These are phyloP conservation scores for Meloe dianella DNA, from an alignment of 2,888 invertebrate species.

Conservation along the genomic window DNA sequence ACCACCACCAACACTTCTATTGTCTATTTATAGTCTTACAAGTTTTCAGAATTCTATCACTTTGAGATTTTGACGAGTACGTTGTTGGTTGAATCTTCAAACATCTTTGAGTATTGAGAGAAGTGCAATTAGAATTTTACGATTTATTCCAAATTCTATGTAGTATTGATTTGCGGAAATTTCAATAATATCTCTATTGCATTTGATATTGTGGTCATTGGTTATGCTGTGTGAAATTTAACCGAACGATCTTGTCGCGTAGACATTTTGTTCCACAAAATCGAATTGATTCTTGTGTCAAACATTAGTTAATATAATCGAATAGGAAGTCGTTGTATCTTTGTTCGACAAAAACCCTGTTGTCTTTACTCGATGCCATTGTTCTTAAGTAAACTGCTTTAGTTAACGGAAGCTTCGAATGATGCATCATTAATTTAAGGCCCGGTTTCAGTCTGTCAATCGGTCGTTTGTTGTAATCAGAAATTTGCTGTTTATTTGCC, in stretches of 20 bases:
- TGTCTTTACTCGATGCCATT: slow-evolving; percentile 32
- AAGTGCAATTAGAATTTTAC: neutral
- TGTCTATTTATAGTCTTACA: neutral
- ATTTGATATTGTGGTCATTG: neutral
- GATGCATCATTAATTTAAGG: slow-evolving; percentile 41
- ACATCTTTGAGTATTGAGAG: neutral
- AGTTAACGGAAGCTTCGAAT: slow-evolving; percentile 35
- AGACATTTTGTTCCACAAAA: neutral
- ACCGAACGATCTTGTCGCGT: neutral
- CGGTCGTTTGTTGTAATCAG: slow-evolving; percentile 36
- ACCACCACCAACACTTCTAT: neutral
- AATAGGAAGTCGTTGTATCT: slow-evolving; percentile 34
- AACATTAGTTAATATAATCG: slow-evolving; percentile 27
- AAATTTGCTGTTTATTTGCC: neutral
- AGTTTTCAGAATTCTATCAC: too few species aligned
- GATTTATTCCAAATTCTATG: neutral
- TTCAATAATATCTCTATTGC: neutral
- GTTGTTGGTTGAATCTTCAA: neutral
- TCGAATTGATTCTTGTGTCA: slow-evolving; percentile 5
- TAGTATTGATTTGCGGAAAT: neutral
- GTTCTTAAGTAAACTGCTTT: slow-evolving; percentile 34
- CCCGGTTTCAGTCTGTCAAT: slow-evolving; percentile 37
- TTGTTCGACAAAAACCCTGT: slow-evolving; percentile 33
- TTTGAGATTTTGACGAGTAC: neutral
- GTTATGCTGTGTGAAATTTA: neutral